Percentiles rank a stretch among this genome's conserved stretches.
phyloP scores from a whole-genome alignment of 2,888 invertebrate species.

The Scaptomyza flava region DNA sequence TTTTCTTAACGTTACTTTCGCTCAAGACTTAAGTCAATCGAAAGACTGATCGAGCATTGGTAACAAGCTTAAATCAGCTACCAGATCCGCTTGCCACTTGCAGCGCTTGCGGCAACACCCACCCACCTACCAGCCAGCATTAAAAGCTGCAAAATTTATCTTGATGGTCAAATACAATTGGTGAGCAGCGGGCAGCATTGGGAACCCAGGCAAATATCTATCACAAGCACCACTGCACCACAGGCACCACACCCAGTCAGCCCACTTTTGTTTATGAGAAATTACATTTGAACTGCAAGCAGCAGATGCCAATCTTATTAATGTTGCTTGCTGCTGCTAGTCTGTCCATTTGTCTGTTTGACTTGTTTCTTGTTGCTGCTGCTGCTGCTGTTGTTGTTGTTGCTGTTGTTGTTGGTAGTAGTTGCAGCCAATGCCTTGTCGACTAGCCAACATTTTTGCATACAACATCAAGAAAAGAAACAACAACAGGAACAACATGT shows the following conservation, averaged over 20 bases:
- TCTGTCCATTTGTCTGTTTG: conserved; percentile 14
- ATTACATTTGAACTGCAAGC: conserved; percentile 77
- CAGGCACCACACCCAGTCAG: conserved; percentile 65
- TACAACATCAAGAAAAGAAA: conserved; percentile 51
- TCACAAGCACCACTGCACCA: conserved; percentile 21
- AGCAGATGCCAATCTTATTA: conserved; percentile 78
- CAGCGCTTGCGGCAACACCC: conserved; percentile 38
- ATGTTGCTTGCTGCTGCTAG: conserved; percentile 61
- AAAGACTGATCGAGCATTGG: conserved; percentile 30
- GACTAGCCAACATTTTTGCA: conserved; percentile 78
- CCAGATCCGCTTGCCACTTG: conserved; percentile 50
- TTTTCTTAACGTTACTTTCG: conserved; percentile 18
- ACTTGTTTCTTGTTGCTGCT: conserved; percentile 34
- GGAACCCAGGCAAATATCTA: conserved; percentile 13
- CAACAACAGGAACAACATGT: conserved; percentile 34
- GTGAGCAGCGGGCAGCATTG: conserved; percentile 19
- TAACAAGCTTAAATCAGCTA: conserved; percentile 52
- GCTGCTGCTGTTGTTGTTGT: conserved; percentile 28
- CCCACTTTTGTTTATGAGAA: conserved; percentile 77
- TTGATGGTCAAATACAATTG: conserved; percentile 63
- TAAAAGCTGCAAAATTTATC: conserved; percentile 54
- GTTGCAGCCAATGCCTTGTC: conserved; percentile 70
- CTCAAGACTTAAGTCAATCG: conserved; percentile 36
- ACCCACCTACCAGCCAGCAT: conserved; percentile 15
- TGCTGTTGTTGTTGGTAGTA: conserved; percentile 48